Evolutionary conservation across 92 coral and sea anemone species (phyloP), one percentile per base, ranked within the genome.

Genomic region (Porites cylindrica): DNA sequence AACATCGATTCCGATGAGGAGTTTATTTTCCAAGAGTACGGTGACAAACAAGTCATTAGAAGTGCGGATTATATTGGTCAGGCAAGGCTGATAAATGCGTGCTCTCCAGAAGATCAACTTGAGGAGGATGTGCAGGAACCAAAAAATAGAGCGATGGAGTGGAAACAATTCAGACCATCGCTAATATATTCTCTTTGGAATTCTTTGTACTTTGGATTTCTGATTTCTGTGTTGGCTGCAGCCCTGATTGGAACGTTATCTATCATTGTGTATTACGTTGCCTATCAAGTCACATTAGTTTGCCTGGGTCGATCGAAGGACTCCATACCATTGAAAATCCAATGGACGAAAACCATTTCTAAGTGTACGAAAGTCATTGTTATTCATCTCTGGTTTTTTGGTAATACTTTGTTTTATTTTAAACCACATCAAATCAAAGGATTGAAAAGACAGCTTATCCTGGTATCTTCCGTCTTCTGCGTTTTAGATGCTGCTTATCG

Each of bases 151-250:
- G 84, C 62, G 21, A n/a, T n/a, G n/a, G 84, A 60, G 66, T 79
- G 84, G 84, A 79, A 79, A 51, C 84, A 47, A 2, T 50, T 79
- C 21, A 80, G 84, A 23, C 84, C 84, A 52, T 50, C 75, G 19
- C 9, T 63, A n/a, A 10, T 3, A 7, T 26, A 59, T 13, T 62
- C 82, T 2, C 71, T 63, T 23, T 47, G 70, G 58, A 78, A 43
- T 17, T 78, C 82, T 6, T 10, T 63, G n/a, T 60, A 54, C 60
- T 32, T 78, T 64, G 82, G 82, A 47, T 32, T 78, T 7, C 11
- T 64, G 0, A 43, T 78, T 13, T 78, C 71, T 0, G 14, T 63
- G 4, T 38, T 63, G 4, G 20, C 10, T 78, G 82, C 82, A 11
- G 19, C 10, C 4, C 13, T 62, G 10, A 53, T 78, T 9, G 71